Evolutionary conservation across 2,888 invertebrate species (phyloP), one percentile per base, ranked within the genome.

Genomic region (Thalpophila matura): DNA sequence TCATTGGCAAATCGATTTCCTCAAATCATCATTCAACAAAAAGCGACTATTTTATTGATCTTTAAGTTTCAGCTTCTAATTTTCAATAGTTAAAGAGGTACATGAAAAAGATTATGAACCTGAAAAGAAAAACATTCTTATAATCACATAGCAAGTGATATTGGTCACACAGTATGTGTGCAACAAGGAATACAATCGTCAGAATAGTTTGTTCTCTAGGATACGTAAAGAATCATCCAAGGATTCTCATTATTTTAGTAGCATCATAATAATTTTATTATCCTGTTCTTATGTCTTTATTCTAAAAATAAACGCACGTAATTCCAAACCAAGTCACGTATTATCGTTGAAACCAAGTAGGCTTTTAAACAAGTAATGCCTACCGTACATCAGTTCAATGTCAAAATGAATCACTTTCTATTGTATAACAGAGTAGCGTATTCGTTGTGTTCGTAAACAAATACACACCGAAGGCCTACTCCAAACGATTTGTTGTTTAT

Each of bases 351-450:
- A 51, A 12, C 16, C 20, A 14, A 60, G 74, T 67, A 67, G 55
- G 68, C 43, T 66, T 66, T 35, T 38, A 33, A 33, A 12, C 33
- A 35, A 56, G 26, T 49, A 51, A 43, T 27, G 43, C 35, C 16
- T 53, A n/a, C 64, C 14, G 20, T 43, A 66, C 60, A 72, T 65
- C 58, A 61, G 59, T 64, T 78, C 71, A 77, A 71, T 77, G 74
- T 60, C 72, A 77, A 59, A 67, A 51, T 72, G 58, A 75, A 74
- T 81, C 63, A 83, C 81, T 82, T 79, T 83, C 81, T 76, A 82
- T 81, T 81, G 73, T 56, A 59, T 49, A 73, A 40, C 37, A 50
- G 50, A 51, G 14, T 14, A 31, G 29, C 1, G 38, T 24, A 16
- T n/a, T n/a, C n/a, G 24, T 47, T 9, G 26, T 27, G 31, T 33